Base-by-base conservation (phyloP, 1,140 invertebrate species). In the Sogatella furcifera region DNA sequence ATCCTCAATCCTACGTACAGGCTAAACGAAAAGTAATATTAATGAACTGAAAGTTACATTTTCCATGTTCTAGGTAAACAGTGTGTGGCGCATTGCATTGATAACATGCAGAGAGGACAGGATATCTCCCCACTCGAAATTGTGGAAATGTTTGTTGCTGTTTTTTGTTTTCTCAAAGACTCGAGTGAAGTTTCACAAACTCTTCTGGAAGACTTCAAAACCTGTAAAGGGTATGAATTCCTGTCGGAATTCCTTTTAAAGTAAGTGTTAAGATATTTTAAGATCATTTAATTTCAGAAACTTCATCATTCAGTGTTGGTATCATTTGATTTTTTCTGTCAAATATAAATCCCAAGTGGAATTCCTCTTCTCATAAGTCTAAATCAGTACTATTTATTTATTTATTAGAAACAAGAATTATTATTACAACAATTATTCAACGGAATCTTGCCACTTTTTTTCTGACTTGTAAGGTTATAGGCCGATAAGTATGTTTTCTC, bases 91-190 rank as follows among this genome's bases (percentile, higher is more conserved):
- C 79, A 93, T 55, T 98, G 95, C 76, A 86, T 98, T 67, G 94
- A 98, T 72, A 98, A 98, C 77, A 95, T 98, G 90, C 88, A 95
- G 78, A 83, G 89, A 70, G 85, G 92, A 76, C 85, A 86, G 68
- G 91, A 96, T 73, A 76, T 97, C 67, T 89, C 89, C 63, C 92
- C 92, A n/a, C 77, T 96, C 67, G 95, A 98, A 77, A 85, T 97
- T 63, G 92, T 97, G 13, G 94, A 98, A 77, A 97, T 98, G 93
- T 95, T 98, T 78, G 92, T 96, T 34, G 95, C 94, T 13, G 86
- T 98, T 31, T 97, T 98, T 77, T 97, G 95, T 78, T 96, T 98
- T 74, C 80, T 98, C 54, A 97, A 97, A 79, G 95, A 98, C 72
- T 98, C 95, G n/a, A 94, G 94, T 76, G 93, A 96, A 74, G 88